phyloP scores from a whole-genome alignment of 2,113 vertebrate genomes.

The Pseudonaja textilis region DNA sequence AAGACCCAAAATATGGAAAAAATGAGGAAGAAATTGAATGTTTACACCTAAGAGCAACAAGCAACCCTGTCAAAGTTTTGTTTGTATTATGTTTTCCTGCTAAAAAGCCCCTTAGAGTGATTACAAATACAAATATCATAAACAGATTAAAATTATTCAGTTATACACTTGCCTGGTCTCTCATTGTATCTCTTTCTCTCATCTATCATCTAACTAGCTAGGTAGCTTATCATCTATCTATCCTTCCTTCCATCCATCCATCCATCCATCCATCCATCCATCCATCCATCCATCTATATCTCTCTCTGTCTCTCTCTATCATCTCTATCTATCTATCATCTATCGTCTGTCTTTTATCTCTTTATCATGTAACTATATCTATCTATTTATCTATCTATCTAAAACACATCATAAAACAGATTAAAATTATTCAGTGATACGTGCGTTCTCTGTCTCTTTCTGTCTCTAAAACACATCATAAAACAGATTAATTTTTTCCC shows the following conservation, averaged over 20 bases:
- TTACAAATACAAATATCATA: neutral
- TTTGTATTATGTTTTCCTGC: neutral
- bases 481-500: neutral
- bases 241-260: too few relatives aligned
- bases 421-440: too few relatives aligned
- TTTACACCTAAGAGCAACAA: constrained; percentile 17
- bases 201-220: neutral
- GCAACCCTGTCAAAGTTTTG: neutral
- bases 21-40: neutral
- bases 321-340: too few relatives aligned
- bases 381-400: too few relatives aligned
- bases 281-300: too few relatives aligned
- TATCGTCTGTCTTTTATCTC: too few relatives aligned
- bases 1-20: neutral
- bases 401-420: too few relatives aligned
- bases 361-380: too few relatives aligned
- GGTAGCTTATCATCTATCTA: neutral
- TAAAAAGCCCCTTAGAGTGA: neutral
- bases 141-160: neutral
- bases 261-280: too few relatives aligned
- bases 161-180: neutral
- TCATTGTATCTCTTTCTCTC: neutral
- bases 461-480: neutral
- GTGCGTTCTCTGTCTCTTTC: too few relatives aligned
- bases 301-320: too few relatives aligned